Evolutionary conservation across 2,888 invertebrate species (phyloP).

Genomic region (Villa cingulata): DNA sequence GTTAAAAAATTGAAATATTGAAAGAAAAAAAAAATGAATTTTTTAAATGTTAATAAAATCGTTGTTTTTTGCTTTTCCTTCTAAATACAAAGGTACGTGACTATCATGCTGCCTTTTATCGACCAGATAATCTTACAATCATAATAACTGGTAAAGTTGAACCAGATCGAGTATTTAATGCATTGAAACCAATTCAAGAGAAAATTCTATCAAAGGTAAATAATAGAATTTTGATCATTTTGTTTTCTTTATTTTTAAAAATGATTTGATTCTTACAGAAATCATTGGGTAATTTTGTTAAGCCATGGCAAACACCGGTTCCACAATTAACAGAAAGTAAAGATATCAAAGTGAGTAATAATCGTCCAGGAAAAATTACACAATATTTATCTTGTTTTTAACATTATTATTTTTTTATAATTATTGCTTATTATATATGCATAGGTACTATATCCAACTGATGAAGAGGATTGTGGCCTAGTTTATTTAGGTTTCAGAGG

Average conservation of each 20-base stretch:
- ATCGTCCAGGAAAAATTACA: background rate
- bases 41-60: background rate
- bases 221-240: conserved; percentile 1
- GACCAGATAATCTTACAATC: conserved; percentile 74
- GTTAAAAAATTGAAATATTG: too few species aligned
- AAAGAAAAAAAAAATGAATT: too few species aligned
- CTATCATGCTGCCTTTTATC: conserved; percentile 76
- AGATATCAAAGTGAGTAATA: conserved; percentile 36
- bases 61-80: background rate
- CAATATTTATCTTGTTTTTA: background rate
- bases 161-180: conserved; percentile 58
- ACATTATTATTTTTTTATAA: background rate
- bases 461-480: conserved; percentile 69
- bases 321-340: conserved; percentile 48
- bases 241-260: background rate
- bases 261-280: conserved; percentile 9
- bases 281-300: conserved; percentile 38
- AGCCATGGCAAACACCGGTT: conserved; percentile 64
- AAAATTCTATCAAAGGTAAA: conserved; percentile 47
- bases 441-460: conserved; percentile 44
- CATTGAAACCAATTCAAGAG: conserved; percentile 56
- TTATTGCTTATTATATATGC: background rate
- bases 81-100: conserved; percentile 44
- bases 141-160: conserved; percentile 72
- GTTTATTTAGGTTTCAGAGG: conserved; percentile 70